Evolutionary conservation across 2,888 invertebrate species (phyloP), one percentile per base, ranked within the genome.

Genomic region (Ormyrus pomaceus): DNA sequence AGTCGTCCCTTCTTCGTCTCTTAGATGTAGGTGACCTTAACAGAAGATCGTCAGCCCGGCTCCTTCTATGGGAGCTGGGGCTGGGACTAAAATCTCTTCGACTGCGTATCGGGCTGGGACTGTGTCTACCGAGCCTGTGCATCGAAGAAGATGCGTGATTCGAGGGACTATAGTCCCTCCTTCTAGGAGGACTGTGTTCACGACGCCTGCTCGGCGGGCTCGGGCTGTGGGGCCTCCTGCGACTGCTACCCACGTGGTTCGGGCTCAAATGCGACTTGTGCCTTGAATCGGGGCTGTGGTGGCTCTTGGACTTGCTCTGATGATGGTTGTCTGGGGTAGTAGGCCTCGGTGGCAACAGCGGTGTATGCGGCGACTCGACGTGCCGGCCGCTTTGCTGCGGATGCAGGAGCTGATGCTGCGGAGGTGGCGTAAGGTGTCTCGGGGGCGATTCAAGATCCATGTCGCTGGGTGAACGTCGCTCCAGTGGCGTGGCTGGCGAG

Each of bases 291-390:
- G 83, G 89, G 84, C 82, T 87, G 79, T 84, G 83, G 81, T 56
- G 86, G 83, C 83, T 87, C 86, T 73, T 86, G 79, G 83, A 86
- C 85, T 59, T 85, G 83, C 51, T 85, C 81, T 2, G 84, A 83
- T 81, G 86, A 76, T 86, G 87, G 45, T 71, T 83, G 4, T 86
- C 87, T 6, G 89, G 89, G 0, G 89, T 89, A 0, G 84, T 75
- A 0, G 87, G 88, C 79, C 91, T 87, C 79, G 93, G 94, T 0
- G 94, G 94, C 70, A 92, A 91, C 0, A 93, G 92, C 0, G 95
- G 95, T 4, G 95, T 95, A 88, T 95, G 95, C 0, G 95, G 95
- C 0, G 95, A 95, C 70, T 92, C 92, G 5, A 91, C 88, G 66
- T 88, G 87, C 68, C 88, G 83, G 8, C 53, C 58, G 53, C 45